A percentile compares a stretch with the other conserved stretches of the same genome.
Conservation (phyloP, 2,113 vertebrate genomes). For the Fregata magnificens region DNA sequence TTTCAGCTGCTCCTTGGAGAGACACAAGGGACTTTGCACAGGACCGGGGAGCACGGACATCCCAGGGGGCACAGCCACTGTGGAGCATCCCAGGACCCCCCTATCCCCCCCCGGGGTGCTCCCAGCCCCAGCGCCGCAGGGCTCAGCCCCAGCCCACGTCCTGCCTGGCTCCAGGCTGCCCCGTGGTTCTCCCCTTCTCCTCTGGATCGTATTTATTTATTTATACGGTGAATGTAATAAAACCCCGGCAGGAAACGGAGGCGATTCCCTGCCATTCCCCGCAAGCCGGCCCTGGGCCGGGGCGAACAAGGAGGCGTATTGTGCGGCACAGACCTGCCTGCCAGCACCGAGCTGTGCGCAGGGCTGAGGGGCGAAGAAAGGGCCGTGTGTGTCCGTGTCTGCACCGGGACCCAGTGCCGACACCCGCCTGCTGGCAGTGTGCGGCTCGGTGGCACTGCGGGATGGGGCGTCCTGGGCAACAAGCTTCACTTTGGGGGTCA, state of each 20-base stretch:
- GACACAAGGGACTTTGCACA: accelerated
- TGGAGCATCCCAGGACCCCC: not conserved
- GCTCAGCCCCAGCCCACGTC: not conserved
- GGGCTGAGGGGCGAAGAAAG: conserved; percentile 17
- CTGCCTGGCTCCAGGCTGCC: conserved; percentile 21
- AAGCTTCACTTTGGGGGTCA: accelerated
- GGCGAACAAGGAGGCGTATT: conserved; percentile 60
- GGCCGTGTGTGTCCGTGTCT: not conserved
- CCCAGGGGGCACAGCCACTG: accelerated
- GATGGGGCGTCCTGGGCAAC: not conserved
- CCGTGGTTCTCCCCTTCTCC: not conserved
- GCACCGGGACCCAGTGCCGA: not conserved
- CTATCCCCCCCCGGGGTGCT: not conserved
- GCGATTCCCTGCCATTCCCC: conserved; percentile 67
- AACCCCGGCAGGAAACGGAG: conserved; percentile 69
- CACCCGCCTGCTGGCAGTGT: not conserved
- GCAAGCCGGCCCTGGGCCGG: not conserved
- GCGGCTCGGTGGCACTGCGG: accelerated
- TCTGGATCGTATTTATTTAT: conserved; percentile 63
- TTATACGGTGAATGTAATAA: conserved; percentile 69
- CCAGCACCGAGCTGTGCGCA: not conserved
- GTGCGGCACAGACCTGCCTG: conserved; percentile 14
- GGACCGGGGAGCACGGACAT: accelerated
- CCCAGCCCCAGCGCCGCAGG: accelerated
- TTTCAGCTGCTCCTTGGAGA: not conserved